Conservation (phyloP, 2,888 invertebrate genomes). For the Mactromeris polynyma region DNA sequence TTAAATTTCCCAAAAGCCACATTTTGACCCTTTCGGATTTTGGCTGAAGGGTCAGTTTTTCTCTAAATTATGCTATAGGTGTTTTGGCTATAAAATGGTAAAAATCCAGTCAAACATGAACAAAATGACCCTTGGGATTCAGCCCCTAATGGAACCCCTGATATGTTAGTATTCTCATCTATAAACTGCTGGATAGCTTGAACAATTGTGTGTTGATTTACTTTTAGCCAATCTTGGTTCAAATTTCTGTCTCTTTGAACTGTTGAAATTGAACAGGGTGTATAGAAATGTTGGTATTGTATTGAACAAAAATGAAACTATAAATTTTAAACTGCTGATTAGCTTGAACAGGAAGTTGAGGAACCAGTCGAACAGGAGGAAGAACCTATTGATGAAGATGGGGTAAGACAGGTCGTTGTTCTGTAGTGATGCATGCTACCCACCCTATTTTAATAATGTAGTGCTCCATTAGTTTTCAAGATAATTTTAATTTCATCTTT, state of each 20-base stretch:
- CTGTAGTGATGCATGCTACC: slow-evolving; percentile 49
- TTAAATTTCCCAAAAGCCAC: too few species aligned
- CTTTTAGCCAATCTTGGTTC: too few species aligned
- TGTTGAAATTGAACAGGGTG: neutral
- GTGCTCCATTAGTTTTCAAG: slow-evolving; percentile 22
- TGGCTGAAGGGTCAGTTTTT: too few species aligned
- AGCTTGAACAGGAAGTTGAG: slow-evolving; percentile 20
- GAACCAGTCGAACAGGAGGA: slow-evolving; percentile 30
- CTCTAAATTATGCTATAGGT: too few species aligned
- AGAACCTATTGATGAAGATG: slow-evolving; percentile 49
- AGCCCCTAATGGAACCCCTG: too few species aligned
- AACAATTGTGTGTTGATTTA: too few species aligned
- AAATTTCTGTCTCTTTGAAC: neutral
- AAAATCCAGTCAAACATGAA: too few species aligned
- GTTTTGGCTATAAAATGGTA: too few species aligned
- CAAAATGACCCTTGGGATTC: too few species aligned
- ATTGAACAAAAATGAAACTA: neutral
- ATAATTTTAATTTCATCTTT: slow-evolving; percentile 16
- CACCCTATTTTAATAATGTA: slow-evolving; percentile 34
- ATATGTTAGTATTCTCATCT: too few species aligned
- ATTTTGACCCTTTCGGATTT: too few species aligned
- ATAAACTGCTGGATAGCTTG: too few species aligned
- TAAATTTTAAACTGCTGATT: slow-evolving; percentile 23
- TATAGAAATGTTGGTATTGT: neutral
- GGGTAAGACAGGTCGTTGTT: slow-evolving; percentile 65